Base-by-base conservation (phyloP, 2,797 vertebrate species). In the Choloepus didactylus region DNA sequence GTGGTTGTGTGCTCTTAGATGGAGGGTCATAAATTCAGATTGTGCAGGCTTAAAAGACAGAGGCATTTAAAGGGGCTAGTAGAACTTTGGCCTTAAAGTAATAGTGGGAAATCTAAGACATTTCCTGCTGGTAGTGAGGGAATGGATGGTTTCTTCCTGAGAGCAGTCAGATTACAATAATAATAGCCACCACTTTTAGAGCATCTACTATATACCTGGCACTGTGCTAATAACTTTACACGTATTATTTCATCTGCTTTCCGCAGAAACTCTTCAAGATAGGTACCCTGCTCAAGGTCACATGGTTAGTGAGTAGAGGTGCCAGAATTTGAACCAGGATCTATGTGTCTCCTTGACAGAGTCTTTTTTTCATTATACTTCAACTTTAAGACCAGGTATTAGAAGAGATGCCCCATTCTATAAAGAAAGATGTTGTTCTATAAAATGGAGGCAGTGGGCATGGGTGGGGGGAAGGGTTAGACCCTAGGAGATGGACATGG, bases 11-110 rank as follows among this genome's bases (percentile, higher is more conserved):
- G 35, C 5, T 81, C 29, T 49, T 67, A n/a, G 27, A 75, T 51
- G 29, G 35, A 38, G 38, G 23, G 18, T 60, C 21, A 14, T 82
- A 70, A n/a, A 11, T 15, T 56, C n/a, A 62, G 54, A 73, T 0
- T 18, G 5, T 31, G 2, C 25, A 14, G 31, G 14, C 31, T 67
- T 9, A 14, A 86, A 85, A 95, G 77, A 73, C 15, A 44, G 76
- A 84, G 64, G 46, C 4, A 51, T 77, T 95, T 62, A 89, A 85
- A 87, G 19, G 21, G 35, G 5, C 7, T 44, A 38, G 9, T 64
- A 62, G 16, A 82, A 66, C 60, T 80, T 76, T 76, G 54, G 25
- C 81, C 66, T 93, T 83, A 79, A 77, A 94, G 4, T 56, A 60
- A n/a, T 46, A 64, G 27, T 15, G 31, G 73, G 62, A 79, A 72